phyloP scores from a whole-genome alignment of 1,140 invertebrate species.

The Tetramorium alpestre region DNA sequence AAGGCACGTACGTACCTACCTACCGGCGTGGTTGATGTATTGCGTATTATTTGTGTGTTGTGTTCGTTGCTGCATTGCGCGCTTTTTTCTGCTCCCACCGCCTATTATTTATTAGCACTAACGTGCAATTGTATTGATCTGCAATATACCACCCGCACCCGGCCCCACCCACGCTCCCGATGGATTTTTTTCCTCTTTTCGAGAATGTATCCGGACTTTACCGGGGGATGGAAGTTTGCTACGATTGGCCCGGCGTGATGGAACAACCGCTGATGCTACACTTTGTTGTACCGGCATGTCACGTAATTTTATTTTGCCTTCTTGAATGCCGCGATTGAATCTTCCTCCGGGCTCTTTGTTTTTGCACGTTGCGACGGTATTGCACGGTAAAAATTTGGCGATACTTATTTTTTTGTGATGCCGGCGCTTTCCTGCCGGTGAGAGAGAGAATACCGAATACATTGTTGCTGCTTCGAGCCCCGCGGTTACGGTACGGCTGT shows the following conservation, averaged over 20 bases:
- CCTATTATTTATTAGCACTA: conserved; percentile 87
- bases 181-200: conserved; percentile 85
- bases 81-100: conserved; percentile 86
- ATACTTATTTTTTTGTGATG: conserved; percentile 58
- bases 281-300: conserved; percentile 67
- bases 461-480: conserved; percentile 59
- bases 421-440: conserved; percentile 45
- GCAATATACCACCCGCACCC: conserved; percentile 84
- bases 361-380: conserved; percentile 57
- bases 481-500: conserved; percentile 54
- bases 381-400: conserved; percentile 59
- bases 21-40: conserved; percentile 84
- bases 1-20: conserved; percentile 80
- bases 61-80: conserved; percentile 85
- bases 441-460: conserved; percentile 59
- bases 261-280: conserved; percentile 83
- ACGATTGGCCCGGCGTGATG: conserved; percentile 83
- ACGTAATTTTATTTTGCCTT: conserved; percentile 66
- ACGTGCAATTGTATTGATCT: conserved; percentile 87
- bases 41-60: conserved; percentile 86
- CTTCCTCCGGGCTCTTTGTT: conserved; percentile 61
- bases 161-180: conserved; percentile 79
- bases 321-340: conserved; percentile 64
- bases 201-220: conserved; percentile 85
- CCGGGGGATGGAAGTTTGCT: conserved; percentile 82